phyloP scores from a whole-genome alignment of 2,113 vertebrate genomes.

The Nestor notabilis region DNA sequence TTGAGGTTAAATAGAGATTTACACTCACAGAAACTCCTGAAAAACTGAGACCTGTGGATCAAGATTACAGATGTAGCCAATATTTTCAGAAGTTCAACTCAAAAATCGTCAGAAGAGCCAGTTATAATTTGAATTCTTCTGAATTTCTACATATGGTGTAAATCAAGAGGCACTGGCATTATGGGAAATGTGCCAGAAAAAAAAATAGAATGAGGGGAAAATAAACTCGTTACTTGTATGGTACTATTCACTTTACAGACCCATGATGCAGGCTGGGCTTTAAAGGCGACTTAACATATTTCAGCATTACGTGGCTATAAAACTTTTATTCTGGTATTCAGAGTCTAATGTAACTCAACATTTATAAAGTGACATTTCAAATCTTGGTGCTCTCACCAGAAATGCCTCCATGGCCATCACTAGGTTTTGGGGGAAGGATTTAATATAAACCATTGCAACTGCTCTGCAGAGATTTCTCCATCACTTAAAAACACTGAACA shows the following conservation, averaged over 20 bases:
- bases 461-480: not conserved
- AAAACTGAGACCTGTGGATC: not conserved
- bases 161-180: not conserved
- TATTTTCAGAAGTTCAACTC: not conserved
- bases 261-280: not conserved
- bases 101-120: not conserved
- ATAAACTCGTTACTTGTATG: not conserved
- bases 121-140: not conserved
- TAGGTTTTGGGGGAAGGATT: not conserved
- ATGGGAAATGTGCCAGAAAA: not conserved
- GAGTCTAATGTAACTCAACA: not conserved
- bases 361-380: not conserved
- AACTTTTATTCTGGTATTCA: not conserved
- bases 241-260: not conserved
- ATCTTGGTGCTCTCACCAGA: not conserved
- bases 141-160: not conserved
- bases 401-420: accelerated
- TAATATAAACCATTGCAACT: accelerated
- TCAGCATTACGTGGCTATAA: not conserved
- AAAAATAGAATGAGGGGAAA: not conserved
- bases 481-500: accelerated
- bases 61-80: not conserved
- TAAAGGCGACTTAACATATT: not conserved
- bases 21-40: not conserved
- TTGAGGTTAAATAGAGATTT: not conserved